Base-by-base conservation (phyloP, 2,113 vertebrate genomes). In the Hepsetus odoe region DNA sequence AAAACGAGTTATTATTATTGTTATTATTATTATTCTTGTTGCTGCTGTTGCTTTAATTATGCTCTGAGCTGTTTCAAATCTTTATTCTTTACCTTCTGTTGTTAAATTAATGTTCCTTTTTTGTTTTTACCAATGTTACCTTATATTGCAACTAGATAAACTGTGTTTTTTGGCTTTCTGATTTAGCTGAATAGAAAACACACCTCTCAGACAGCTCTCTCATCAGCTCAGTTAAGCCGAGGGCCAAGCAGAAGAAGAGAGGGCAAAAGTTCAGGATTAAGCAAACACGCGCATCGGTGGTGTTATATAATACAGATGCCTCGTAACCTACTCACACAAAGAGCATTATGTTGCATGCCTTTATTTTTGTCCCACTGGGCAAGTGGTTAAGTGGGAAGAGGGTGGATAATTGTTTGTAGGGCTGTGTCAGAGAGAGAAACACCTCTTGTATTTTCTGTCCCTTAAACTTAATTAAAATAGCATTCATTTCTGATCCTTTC, bases 211-310 rank as follows among this genome's bases (percentile, higher is more conserved):
- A 66, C 38, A 24, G 13, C 46, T 71, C 53, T 44, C 16, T 32
- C 22, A 35, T 46, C 28, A 74, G 35, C 26, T 42, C 3, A 32
- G 67, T 61, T 72, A 53, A 70, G 53, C 38, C 74, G 77, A 53
- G 70, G 42, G 82, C 67, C 5, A 55, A 66, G 35, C 3, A 2
- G 16, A 4, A 2, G 10, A 24, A 0, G 28, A 30, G 5, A 32
- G 22, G 62, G 56, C 77, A 89, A 88, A 86, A 89, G 87, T 88
- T 87, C 88, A 91, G 77, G 82, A 88, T 87, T 85, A 85, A 77
- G 81, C 80, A 80, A 88, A 85, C 89, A 90, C 88, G 87, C 83
- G 55, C 64, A 81, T 72, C 56, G 46, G 82, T 80, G 1, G 13
- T 32, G 69, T 77, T 87, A 86, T 85, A 65, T 85, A 92, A 89